These are phyloP conservation scores for Pinctada fucata DNA, from an alignment of 2,888 invertebrate genomes.

Conservation along the genomic window DNA sequence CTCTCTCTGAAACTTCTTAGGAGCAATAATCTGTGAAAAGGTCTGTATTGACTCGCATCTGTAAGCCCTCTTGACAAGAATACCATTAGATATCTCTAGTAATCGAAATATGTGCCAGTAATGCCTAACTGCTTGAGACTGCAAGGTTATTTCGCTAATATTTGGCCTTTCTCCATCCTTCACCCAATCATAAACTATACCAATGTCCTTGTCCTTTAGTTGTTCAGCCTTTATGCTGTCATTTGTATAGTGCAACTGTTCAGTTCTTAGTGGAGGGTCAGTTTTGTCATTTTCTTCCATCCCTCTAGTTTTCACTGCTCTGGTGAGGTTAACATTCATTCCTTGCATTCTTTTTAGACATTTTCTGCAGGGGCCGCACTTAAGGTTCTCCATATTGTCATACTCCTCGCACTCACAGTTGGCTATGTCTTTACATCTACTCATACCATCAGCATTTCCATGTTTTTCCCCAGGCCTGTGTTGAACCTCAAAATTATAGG, in stretches of 20 bases:
- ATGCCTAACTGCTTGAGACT: not conserved
- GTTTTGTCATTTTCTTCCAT: not conserved
- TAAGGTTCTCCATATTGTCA: not conserved
- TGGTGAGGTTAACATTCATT: not conserved
- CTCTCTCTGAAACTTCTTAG: not conserved
- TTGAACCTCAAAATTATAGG: constrained; percentile 39
- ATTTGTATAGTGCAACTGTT: no score
- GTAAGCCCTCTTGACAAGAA: not conserved
- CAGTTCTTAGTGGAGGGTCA: not conserved
- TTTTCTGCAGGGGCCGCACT: constrained; percentile 37
- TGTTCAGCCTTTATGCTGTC: no score
- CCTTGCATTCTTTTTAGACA: constrained; percentile 19
- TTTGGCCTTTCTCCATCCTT: constrained; percentile 4
- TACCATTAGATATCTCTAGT: not conserved
- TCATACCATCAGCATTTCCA: constrained; percentile 43
- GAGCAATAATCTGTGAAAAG: constrained; percentile 4
- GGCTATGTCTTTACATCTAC: constrained; percentile 31
- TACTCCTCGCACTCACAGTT: constrained; percentile 29
- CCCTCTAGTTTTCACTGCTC: constrained; percentile 5
- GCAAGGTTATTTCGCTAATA: not conserved
- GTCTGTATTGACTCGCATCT: not conserved
- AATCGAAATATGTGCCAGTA: constrained; percentile 16
- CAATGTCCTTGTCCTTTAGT: no score
- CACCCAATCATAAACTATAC: no score
- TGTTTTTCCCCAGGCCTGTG: constrained; percentile 40